Conservation (phyloP, 1,140 invertebrate species). For the Forficula auricularia region DNA sequence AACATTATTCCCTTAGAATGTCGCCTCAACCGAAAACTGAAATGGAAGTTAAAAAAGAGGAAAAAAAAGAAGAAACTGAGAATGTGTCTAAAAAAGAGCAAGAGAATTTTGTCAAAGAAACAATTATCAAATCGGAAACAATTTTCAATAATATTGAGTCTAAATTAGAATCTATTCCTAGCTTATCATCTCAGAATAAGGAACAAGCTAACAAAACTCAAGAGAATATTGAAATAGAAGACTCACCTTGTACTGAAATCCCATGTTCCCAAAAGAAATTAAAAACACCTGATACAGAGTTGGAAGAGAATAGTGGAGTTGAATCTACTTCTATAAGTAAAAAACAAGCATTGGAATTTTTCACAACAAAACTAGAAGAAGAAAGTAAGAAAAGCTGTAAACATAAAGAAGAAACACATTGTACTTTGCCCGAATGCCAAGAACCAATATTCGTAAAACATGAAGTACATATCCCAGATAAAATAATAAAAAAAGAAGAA, state of each 20-base stretch:
- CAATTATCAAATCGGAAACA: too few species aligned
- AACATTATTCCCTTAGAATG: neutral
- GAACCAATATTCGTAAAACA: neutral
- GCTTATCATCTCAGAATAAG: too few species aligned
- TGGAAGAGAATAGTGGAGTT: constrained; percentile 21
- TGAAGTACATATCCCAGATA: neutral
- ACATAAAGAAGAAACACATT: constrained; percentile 10
- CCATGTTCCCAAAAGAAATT: too few species aligned
- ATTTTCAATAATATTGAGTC: too few species aligned
- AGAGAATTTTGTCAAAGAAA: too few species aligned
- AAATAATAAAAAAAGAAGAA: neutral
- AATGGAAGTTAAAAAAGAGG: too few species aligned
- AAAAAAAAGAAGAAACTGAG: too few species aligned
- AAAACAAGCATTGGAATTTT: constrained; percentile 36
- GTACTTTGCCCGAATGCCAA: constrained; percentile 5
- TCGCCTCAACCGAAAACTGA: neutral
- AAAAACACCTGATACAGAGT: neutral
- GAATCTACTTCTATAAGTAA: constrained; percentile 29
- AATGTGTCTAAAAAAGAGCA: too few species aligned
- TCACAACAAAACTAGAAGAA: constrained; percentile 35
- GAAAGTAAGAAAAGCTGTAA: constrained; percentile 16
- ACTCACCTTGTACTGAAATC: too few species aligned
- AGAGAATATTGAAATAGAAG: too few species aligned
- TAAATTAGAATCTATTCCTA: too few species aligned
- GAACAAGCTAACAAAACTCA: too few species aligned